phyloP scores from a whole-genome alignment of 1,140 invertebrate species.

The Telenomus remus region DNA sequence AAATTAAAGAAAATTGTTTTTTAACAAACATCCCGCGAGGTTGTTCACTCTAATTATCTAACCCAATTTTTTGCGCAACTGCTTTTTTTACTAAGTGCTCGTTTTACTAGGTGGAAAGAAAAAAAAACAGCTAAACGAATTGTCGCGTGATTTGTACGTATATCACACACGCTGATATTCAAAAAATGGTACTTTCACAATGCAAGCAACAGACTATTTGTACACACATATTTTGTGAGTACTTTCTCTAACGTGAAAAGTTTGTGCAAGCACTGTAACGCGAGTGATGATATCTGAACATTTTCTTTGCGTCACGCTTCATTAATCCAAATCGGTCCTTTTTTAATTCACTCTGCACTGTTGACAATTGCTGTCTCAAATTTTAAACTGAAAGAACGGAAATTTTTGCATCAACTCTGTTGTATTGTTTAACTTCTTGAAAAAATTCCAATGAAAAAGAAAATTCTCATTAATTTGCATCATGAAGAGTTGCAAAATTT shows the following conservation, averaged over 20 bases:
- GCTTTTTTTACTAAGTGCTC: too few species aligned
- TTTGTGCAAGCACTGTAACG: constrained; percentile 52
- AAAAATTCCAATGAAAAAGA: too few species aligned
- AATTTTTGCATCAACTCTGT: too few species aligned
- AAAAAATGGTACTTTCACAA: constrained; percentile 55
- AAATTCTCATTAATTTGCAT: constrained; percentile 9
- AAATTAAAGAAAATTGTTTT: constrained; percentile 51
- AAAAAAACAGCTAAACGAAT: too few species aligned
- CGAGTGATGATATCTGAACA: constrained; percentile 42
- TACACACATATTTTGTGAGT: constrained; percentile 44
- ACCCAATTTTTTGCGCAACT: too few species aligned
- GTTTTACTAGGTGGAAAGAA: too few species aligned
- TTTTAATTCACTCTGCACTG: constrained; percentile 5
- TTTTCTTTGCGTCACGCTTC: constrained; percentile 45
- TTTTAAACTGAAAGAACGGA: too few species aligned
- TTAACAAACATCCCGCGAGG: constrained; percentile 29
- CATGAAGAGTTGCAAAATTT: too few species aligned
- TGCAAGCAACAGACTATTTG: constrained; percentile 41
- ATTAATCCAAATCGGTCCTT: constrained; percentile 16
- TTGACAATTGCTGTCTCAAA: constrained; percentile 7
- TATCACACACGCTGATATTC: constrained; percentile 5
- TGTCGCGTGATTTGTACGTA: neutral
- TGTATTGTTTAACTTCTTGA: too few species aligned
- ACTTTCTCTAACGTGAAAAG: constrained; percentile 58
- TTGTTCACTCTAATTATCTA: too few species aligned